phyloP scores from a whole-genome alignment of 2,797 vertebrate species.

The Momotus momota region DNA sequence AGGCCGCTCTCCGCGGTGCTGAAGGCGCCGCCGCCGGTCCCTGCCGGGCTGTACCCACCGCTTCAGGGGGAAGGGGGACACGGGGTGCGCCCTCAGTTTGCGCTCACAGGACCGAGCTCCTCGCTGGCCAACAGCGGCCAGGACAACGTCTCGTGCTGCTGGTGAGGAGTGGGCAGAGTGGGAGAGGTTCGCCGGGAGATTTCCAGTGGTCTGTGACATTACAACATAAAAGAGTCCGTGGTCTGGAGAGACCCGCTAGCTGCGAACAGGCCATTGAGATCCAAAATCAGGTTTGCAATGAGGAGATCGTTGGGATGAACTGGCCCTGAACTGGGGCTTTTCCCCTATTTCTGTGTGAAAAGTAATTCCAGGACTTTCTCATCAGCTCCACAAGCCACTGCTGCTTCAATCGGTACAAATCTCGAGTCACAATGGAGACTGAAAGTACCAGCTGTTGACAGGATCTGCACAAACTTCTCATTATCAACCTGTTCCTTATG shows the following conservation, averaged over 20 bases:
- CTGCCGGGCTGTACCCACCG: too few relatives aligned
- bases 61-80: too few relatives aligned
- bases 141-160: neutral
- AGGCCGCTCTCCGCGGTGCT: conserved; percentile 41
- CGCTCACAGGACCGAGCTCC: neutral
- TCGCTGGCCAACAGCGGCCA: too few relatives aligned
- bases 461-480: neutral
- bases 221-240: rapidly evolving
- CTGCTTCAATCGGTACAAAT: neutral
- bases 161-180: neutral
- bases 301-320: neutral
- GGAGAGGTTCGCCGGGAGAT: rapidly evolving
- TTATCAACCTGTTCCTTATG: neutral
- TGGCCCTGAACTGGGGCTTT: neutral
- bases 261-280: neutral
- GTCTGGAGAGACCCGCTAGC: neutral
- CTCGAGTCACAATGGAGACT: neutral
- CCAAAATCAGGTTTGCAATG: neutral
- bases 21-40: neutral
- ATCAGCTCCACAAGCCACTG: neutral
- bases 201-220: rapidly evolving
- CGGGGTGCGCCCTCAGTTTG: too few relatives aligned
- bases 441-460: neutral
- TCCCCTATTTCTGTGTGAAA: neutral
- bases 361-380: neutral